Conservation (phyloP, 2,113 vertebrate species). For the Bubo scandiacus region DNA sequence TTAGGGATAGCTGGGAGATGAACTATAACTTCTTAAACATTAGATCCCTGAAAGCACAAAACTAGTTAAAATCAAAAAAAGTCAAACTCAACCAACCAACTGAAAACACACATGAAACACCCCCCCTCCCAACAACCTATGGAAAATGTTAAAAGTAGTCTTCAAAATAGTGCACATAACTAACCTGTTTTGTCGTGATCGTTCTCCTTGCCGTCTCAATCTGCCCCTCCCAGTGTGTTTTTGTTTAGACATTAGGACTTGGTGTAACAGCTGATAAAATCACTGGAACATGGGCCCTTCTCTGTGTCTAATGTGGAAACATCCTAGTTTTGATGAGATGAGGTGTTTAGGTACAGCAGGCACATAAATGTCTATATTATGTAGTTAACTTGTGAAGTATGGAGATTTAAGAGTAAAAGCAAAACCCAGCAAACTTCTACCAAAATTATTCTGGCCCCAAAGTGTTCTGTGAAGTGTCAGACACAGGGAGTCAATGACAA, state of each 20-base stretch:
- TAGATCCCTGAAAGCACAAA: neutral
- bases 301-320: neutral
- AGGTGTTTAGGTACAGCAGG: neutral
- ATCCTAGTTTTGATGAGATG: neutral
- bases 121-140: neutral
- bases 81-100: neutral
- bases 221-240: neutral
- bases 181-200: neutral
- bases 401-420: neutral
- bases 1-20: neutral
- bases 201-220: neutral
- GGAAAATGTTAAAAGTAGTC: neutral
- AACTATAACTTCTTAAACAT: neutral
- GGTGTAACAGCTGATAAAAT: neutral
- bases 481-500: neutral
- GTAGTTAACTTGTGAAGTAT: neutral
- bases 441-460: neutral
- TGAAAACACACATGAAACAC: fast-evolving
- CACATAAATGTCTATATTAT: fast-evolving
- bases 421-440: neutral
- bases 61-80: neutral
- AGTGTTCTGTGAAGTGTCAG: neutral
- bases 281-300: neutral
- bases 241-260: neutral
- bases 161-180: neutral